Evolutionary conservation across 2,888 invertebrate species (phyloP).

Genomic region (Suillia variegata): DNA sequence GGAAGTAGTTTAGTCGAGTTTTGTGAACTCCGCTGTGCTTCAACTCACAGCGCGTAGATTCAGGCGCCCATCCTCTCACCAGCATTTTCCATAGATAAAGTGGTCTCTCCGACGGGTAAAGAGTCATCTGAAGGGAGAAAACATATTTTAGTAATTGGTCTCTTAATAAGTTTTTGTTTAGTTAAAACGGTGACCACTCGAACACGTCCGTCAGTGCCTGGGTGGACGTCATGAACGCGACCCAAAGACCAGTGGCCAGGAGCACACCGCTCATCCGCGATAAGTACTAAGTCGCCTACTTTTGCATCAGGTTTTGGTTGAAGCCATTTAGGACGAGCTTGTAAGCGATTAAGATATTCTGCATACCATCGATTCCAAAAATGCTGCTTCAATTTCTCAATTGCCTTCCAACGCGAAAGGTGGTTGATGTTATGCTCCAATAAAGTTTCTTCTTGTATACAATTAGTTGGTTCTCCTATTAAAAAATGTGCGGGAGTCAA

Average conservation of each 20-base stretch:
- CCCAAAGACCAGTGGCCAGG: conserved; percentile 22
- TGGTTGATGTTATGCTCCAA: too few relatives aligned
- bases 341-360: too few relatives aligned
- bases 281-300: conserved; percentile 20
- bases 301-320: conserved; percentile 17
- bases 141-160: conserved; percentile 23
- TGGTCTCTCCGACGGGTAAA: too few relatives aligned
- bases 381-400: too few relatives aligned
- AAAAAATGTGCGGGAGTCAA: conserved; percentile 23
- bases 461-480: conserved; percentile 16
- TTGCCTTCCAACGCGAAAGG: too few relatives aligned
- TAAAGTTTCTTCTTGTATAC: conserved; percentile 18
- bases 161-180: conserved; percentile 17
- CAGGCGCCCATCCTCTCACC: not conserved
- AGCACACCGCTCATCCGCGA: conserved; percentile 13
- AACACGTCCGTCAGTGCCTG: conserved; percentile 20
- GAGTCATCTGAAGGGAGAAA: too few relatives aligned
- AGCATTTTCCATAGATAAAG: too few relatives aligned
- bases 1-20: conserved; percentile 21
- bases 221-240: conserved; percentile 19
- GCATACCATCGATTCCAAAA: too few relatives aligned
- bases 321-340: too few relatives aligned
- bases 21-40: conserved; percentile 17
- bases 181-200: conserved; percentile 18
- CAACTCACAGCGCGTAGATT: conserved; percentile 14